phyloP scores from a whole-genome alignment of 2,888 invertebrate species.

The Sarcophaga variegata region DNA sequence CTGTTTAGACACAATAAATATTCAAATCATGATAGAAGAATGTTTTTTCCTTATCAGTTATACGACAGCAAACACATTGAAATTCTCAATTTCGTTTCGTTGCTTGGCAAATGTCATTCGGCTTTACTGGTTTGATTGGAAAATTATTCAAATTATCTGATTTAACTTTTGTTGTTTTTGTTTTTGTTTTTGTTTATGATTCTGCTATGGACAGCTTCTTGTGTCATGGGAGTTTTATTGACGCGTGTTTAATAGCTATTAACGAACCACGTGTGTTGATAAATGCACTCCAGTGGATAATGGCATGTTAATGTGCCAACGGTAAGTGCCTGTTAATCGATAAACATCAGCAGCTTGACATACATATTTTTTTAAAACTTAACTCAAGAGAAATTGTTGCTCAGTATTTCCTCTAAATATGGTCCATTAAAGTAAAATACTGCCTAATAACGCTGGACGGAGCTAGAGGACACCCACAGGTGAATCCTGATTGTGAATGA shows the following conservation, averaged over 20 bases:
- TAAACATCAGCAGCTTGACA: neutral
- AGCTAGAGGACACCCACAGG: too few relatives aligned
- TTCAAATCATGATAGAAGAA: neutral
- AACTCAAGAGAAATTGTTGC: neutral
- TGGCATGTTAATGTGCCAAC: neutral
- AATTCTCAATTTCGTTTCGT: neutral
- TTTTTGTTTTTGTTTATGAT: neutral
- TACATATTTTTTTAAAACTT: too few relatives aligned
- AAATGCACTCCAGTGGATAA: neutral
- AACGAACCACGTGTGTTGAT: constrained; percentile 11
- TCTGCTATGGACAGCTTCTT: neutral
- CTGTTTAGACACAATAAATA: constrained; percentile 6
- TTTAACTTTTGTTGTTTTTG: neutral
- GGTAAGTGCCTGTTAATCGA: neutral
- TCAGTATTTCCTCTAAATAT: neutral
- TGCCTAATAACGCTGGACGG: too few relatives aligned
- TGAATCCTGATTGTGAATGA: too few relatives aligned
- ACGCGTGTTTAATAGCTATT: neutral
- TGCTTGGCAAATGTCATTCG: neutral
- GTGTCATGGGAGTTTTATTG: neutral
- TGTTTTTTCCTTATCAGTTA: neutral
- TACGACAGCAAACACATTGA: neutral
- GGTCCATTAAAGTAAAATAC: too few relatives aligned
- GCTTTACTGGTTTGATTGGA: constrained; percentile 8
- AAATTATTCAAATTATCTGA: neutral